Conservation (phyloP, 2,888 invertebrate genomes). For the Tuberolachnus salignus region DNA sequence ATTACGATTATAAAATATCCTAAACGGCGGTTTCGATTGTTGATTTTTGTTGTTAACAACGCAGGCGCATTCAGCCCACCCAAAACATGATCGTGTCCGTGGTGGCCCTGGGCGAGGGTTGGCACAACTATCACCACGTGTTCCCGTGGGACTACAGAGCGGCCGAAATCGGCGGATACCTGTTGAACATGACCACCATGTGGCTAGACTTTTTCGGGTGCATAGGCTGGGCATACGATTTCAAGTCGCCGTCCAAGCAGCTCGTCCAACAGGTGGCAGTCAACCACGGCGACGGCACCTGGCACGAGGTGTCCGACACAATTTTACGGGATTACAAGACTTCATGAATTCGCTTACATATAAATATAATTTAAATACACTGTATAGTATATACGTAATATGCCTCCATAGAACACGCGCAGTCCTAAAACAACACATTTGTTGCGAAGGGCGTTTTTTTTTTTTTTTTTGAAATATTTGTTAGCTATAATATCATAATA, state of each 20-base stretch:
- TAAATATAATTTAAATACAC: not conserved
- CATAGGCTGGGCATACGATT: constrained; percentile 76
- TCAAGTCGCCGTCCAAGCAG: constrained; percentile 70
- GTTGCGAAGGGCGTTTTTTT: not conserved
- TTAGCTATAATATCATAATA: no score
- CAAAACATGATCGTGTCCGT: constrained; percentile 78
- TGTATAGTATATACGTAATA: not conserved
- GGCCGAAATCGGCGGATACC: constrained; percentile 75
- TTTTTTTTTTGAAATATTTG: not conserved
- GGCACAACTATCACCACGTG: constrained; percentile 93
- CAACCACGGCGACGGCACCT: constrained; percentile 67
- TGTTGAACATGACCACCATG: constrained; percentile 66
- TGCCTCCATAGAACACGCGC: no score
- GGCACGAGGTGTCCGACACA: constrained; percentile 31
- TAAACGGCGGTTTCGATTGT: not conserved
- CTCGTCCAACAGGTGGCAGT: constrained; percentile 65
- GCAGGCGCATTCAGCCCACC: constrained; percentile 76
- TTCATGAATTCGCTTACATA: constrained; percentile 4
- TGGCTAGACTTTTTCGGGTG: constrained; percentile 66
- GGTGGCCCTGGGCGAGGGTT: constrained; percentile 82
- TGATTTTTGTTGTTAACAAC: constrained; percentile 58
- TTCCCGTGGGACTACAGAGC: constrained; percentile 95
- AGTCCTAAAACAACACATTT: no score
- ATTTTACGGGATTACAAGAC: constrained; percentile 22
- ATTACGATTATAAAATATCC: no score